Evolutionary conservation across 2,113 vertebrate genomes (phyloP).

Genomic region (Corythaeola cristata): DNA sequence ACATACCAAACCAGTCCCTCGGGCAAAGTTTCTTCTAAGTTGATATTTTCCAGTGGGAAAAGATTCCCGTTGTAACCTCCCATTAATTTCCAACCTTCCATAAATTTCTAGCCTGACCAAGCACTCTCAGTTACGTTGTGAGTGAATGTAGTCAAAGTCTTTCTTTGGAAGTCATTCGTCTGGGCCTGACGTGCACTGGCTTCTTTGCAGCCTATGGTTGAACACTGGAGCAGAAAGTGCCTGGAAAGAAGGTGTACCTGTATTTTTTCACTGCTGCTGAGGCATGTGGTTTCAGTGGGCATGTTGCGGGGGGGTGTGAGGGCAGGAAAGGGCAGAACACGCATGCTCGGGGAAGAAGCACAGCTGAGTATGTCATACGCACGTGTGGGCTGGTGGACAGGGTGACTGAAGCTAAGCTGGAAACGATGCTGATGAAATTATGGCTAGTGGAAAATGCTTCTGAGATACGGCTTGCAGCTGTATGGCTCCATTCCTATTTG

Average conservation of each 20-base stretch:
- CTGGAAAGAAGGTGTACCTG: not conserved
- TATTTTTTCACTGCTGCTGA: not conserved
- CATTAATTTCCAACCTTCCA: not conserved
- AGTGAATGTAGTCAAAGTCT: not conserved
- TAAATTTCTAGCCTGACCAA: not conserved
- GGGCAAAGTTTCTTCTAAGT: not conserved
- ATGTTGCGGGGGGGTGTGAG: too few species aligned
- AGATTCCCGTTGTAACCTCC: not conserved
- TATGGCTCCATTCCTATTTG: not conserved
- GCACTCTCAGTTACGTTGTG: not conserved
- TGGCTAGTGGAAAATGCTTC: not conserved
- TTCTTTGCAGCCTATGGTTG: not conserved
- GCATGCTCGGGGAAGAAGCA: fast-evolving
- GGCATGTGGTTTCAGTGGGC: fast-evolving
- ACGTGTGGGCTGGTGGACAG: not conserved
- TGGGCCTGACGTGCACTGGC: not conserved
- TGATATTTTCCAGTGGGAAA: not conserved
- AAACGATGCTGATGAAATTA: not conserved
- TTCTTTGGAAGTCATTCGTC: not conserved
- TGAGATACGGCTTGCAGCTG: not conserved
- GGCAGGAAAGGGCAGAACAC: not conserved
- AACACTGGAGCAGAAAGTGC: not conserved
- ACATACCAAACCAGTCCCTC: not conserved
- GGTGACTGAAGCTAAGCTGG: not conserved
- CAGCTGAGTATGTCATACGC: fast-evolving